These are phyloP conservation scores for Mormyrops boulengeri DNA, from an alignment of 2,797 vertebrate genomes.

Conservation along the genomic window DNA sequence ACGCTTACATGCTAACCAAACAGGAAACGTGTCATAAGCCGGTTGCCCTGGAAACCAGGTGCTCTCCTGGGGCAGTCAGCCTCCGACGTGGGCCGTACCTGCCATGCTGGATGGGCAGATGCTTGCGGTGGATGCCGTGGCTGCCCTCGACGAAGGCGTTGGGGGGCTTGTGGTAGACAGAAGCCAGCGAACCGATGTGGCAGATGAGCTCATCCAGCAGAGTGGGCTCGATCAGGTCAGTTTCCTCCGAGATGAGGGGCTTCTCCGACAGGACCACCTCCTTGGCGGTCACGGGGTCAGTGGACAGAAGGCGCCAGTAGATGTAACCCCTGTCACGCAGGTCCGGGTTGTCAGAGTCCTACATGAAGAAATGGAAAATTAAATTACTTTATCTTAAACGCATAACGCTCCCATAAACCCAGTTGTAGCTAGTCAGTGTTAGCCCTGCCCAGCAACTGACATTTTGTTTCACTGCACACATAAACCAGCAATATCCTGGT, in stretches of 20 bases:
- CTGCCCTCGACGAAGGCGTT: constrained; percentile 97
- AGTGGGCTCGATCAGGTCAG: constrained; percentile 90
- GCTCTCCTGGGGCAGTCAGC: neutral
- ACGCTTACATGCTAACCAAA: neutral
- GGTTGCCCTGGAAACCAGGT: neutral
- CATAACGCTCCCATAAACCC: neutral
- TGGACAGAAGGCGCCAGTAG: constrained; percentile 95
- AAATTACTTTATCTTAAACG: neutral
- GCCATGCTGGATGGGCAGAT: constrained; percentile 91
- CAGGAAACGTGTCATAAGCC: neutral
- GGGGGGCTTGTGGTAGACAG: constrained; percentile 94
- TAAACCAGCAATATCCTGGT: neutral
- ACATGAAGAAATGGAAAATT: neutral
- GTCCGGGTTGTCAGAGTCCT: constrained; percentile 98
- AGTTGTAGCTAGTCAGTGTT: neutral
- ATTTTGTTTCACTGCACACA: neutral
- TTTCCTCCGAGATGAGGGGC: constrained; percentile 93
- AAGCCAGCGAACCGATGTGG: constrained; percentile 90
- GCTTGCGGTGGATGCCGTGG: constrained; percentile 91
- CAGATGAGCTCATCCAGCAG: constrained; percentile 92
- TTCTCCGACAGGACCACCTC: constrained; percentile 95
- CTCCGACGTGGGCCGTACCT: constrained; percentile 60
- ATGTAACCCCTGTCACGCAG: constrained; percentile 94
- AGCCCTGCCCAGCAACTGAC: neutral
- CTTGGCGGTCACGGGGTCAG: constrained; percentile 93